Conservation (phyloP, 2,888 invertebrate genomes). For the Lapara coniferarum region DNA sequence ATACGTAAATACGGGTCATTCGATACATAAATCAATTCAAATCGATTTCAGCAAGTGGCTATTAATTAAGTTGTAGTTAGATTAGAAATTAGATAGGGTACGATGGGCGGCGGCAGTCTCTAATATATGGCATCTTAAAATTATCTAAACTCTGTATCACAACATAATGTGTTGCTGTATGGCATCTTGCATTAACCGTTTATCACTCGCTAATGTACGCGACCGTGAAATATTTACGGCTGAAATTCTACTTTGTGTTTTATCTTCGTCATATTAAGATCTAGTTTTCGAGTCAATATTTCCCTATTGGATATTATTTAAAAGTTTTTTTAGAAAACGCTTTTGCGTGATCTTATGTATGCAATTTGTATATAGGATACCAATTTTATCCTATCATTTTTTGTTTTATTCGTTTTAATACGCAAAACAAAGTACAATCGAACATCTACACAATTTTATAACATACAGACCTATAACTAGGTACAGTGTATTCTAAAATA, state of each 20-base stretch:
- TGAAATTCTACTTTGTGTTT: not conserved
- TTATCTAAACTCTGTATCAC: slow-evolving; percentile 33
- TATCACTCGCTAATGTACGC: slow-evolving; percentile 27
- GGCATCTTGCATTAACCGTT: slow-evolving; percentile 26
- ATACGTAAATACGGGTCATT: slow-evolving; percentile 77
- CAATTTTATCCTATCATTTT: no score
- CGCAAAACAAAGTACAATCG: no score
- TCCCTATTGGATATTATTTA: no score
- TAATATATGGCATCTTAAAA: slow-evolving; percentile 63
- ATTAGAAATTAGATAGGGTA: slow-evolving; percentile 80
- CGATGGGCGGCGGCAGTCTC: slow-evolving; percentile 66
- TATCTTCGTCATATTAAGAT: no score
- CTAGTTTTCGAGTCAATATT: no score
- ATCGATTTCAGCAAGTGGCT: slow-evolving; percentile 83
- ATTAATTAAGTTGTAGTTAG: slow-evolving; percentile 83
- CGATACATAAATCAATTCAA: slow-evolving; percentile 81
- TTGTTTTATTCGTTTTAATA: no score
- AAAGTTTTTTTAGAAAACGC: no score
- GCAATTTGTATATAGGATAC: no score
- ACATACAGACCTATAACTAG: no score
- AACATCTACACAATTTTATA: no score
- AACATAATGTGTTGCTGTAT: slow-evolving; percentile 25
- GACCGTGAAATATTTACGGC: not conserved
- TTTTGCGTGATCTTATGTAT: no score
- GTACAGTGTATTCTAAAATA: no score